These are phyloP conservation scores for Zosterops japonicus DNA, from an alignment of 2,113 vertebrate genomes.

Conservation along the genomic window DNA sequence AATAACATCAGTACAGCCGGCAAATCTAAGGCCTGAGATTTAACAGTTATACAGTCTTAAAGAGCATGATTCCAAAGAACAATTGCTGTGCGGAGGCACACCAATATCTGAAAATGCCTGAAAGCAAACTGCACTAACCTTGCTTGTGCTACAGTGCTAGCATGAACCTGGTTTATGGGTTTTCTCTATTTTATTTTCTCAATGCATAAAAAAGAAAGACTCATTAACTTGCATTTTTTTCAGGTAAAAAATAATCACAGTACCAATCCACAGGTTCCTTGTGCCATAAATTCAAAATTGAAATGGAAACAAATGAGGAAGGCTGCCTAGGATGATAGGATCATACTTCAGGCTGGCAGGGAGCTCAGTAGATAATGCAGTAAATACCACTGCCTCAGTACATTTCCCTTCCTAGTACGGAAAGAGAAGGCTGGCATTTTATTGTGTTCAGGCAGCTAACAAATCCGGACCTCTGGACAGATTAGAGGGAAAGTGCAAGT, in stretches of 20 bases:
- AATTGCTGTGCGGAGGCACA: not conserved
- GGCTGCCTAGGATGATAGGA: not conserved
- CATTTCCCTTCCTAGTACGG: not conserved
- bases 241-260: not conserved
- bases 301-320: not conserved
- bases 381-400: not conserved
- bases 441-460: not conserved
- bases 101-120: not conserved
- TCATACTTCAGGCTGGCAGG: not conserved
- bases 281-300: not conserved
- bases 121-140: not conserved
- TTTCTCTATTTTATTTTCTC: not conserved
- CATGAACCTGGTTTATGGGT: accelerated
- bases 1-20: not conserved
- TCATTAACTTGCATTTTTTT: not conserved
- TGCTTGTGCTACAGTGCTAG: not conserved
- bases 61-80: not conserved
- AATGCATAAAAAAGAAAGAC: not conserved
- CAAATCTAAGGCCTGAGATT: not conserved
- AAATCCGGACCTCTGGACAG: not conserved
- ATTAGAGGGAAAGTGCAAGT: not conserved
- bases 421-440: not conserved
- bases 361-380: not conserved
- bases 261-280: not conserved
- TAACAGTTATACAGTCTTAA: not conserved